phyloP scores from a whole-genome alignment of 2,113 vertebrate species.

The Tupaia tana region DNA sequence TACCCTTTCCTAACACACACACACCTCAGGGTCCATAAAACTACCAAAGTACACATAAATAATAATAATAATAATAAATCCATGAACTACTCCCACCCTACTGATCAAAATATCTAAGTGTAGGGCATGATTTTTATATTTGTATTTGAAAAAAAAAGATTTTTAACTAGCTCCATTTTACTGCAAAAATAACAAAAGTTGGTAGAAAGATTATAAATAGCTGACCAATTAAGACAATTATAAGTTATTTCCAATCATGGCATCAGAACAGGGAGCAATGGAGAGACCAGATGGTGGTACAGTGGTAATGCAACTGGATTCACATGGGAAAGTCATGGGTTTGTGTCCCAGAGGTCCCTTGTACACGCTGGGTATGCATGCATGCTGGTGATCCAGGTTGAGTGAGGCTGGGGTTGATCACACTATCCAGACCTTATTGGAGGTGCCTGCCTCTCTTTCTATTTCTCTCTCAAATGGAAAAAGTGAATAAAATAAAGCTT shows the following conservation, averaged over 20 bases:
- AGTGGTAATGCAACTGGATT: too few relatives aligned
- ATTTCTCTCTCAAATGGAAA: too few relatives aligned
- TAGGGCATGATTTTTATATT: background rate
- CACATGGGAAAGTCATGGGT: too few relatives aligned
- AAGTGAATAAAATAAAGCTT: too few relatives aligned
- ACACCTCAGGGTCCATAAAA: background rate
- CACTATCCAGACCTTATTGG: too few relatives aligned
- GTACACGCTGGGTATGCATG: too few relatives aligned
- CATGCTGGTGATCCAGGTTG: too few relatives aligned
- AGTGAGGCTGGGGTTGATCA: too few relatives aligned
- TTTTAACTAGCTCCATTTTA: background rate
- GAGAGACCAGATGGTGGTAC: background rate
- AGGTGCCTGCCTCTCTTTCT: too few relatives aligned
- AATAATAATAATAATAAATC: slow-evolving; percentile 6
- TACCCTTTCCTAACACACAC: background rate
- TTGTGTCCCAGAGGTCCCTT: too few relatives aligned
- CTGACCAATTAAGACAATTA: background rate
- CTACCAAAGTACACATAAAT: background rate
- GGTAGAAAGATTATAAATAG: background rate
- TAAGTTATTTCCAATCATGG: slow-evolving; percentile 5
- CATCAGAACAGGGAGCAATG: background rate
- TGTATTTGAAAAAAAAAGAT: background rate
- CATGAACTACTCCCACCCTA: background rate
- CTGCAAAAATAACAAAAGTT: background rate
- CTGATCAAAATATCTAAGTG: background rate